Evolutionary conservation across 2,888 invertebrate genomes (phyloP), one percentile per base, ranked within the genome.

Genomic region (Dorcus hopei): DNA sequence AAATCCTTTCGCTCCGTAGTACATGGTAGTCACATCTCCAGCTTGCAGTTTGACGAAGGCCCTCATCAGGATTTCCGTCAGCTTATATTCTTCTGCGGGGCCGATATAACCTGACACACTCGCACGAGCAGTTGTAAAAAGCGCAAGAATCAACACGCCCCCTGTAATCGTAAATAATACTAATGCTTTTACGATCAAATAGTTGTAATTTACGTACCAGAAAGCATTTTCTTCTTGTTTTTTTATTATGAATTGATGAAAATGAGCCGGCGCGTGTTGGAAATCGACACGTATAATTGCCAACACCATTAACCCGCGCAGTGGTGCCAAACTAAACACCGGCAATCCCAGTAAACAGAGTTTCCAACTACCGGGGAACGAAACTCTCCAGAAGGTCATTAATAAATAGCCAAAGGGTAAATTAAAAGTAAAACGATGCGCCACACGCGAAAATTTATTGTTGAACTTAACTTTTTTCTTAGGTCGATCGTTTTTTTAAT

Each of bases 1-100:
- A 56, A 88, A 83, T 49, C 93, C 95, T 54, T 87, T 81, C 0
- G 88, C 82, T 3, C 90, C 87, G 80, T 90, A 89, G 74, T 92
- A 90, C 38, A 90, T 77, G 3, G 85, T 79, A 54, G 85, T 79
- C 48, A 90, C 71, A 73, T 92, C 91, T 65, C 82, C 72, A n/a
- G 62, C 65, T 49, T 72, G 69, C 11, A 67, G 53, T 43, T 66
- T 68, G 41, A 74, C 61, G n/a, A 74, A 70, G 47, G 69, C 72
- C 33, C 63, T 66, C 9, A 61, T 64, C 38, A 77, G 65, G 19
- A 72, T 68, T 54, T 70, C 64, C 41, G 73, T 38, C 47, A 77
- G 72, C 63, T 74, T 74, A 53, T 65, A 66, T 54, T 68, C 64
- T 63, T 77, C 76, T 42, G 68, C 57, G 47, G 70, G 61, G 48